Base-by-base conservation (phyloP, 2,888 invertebrate species). In the Drosophila fungiperda region DNA sequence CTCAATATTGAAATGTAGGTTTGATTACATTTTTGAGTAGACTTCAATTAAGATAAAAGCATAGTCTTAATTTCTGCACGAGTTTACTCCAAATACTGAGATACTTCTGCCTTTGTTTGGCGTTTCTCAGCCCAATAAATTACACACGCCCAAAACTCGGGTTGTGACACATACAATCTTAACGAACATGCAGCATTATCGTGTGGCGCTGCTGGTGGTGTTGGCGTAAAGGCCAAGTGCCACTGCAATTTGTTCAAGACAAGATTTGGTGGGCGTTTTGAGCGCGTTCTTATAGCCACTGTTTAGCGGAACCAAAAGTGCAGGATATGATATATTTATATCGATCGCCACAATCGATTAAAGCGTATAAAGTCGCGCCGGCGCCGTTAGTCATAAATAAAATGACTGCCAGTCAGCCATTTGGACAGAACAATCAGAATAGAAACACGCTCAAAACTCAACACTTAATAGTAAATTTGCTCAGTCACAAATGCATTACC, bases 341-440 rank as follows among this genome's bases (percentile, higher is more conserved):
- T 76, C 62, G 83, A 80, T 68, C 67, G 75, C 15, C 26, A 23
- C 50, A 54, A 54, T 29, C 59, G 63, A 36, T 59, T 50, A 36
- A 33, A 26, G 40, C 50, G 38, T 49, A 40, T 81, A 83, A 74
- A 80, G 80, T 73, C 73, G 78, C 26, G 73, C 49, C 70, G 77
- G 64, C 78, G 78, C 73, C 75, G 71, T 76, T 77, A 76, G 80
- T 80, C 82, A 84, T 80, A 80, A 84, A 80, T 74, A 70, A 68
- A 33, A 55, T 23, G 17, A 57, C 0, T 29, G 50, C 12, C 29
- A 32, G 49, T 26, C 17, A 29, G 26, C 3, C 15, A 17, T 26
- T 49, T 17, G 0, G 42, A 32, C 42, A 40, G 0, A 32, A 20
- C 42, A 45, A 42, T 20, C 40, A 64, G 48, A 69, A 42, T 23